phyloP scores from a whole-genome alignment of 1,140 invertebrate species.

The Andrena cerasifolii region DNA sequence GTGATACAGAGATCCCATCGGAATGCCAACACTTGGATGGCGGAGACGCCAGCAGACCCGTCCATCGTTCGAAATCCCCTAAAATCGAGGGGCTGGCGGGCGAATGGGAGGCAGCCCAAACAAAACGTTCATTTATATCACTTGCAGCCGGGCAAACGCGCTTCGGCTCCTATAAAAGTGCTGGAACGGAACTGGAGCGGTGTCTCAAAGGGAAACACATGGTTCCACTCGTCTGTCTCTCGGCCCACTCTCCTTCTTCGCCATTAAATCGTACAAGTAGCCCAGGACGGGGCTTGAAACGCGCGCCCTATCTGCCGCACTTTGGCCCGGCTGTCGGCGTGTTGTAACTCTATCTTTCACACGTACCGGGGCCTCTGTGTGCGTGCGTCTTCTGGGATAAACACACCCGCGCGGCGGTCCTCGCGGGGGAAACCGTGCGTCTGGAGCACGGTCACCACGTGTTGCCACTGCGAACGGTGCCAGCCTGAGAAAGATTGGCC shows the following conservation, averaged over 20 bases:
- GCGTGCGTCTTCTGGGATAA: slow-evolving; percentile 10
- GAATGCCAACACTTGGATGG: no score
- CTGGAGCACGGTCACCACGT: slow-evolving; percentile 29
- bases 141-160: slow-evolving; percentile 1
- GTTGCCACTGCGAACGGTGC: slow-evolving; percentile 6
- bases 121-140: slow-evolving; percentile 49
- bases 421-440: neutral
- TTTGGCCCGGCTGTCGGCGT: slow-evolving; percentile 8
- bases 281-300: slow-evolving; percentile 19
- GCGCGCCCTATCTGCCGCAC: slow-evolving; percentile 29
- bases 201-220: slow-evolving; percentile 52
- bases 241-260: neutral
- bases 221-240: slow-evolving; percentile 50
- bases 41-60: no score
- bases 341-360: slow-evolving; percentile 42
- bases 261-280: slow-evolving; percentile 45
- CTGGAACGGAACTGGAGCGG: slow-evolving; percentile 30
- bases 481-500: slow-evolving; percentile 6
- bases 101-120: slow-evolving; percentile 10
- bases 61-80: neutral
- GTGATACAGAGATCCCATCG: no score
- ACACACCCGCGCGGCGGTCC: slow-evolving; percentile 17
- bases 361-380: neutral
- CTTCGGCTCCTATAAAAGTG: slow-evolving; percentile 21
- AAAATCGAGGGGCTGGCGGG: neutral